Percentiles rank a stretch among this genome's conserved stretches.
Evolutionary conservation across 2,113 vertebrate genomes (phyloP).

Genomic region (Ptilorrhoa leucosticta): DNA sequence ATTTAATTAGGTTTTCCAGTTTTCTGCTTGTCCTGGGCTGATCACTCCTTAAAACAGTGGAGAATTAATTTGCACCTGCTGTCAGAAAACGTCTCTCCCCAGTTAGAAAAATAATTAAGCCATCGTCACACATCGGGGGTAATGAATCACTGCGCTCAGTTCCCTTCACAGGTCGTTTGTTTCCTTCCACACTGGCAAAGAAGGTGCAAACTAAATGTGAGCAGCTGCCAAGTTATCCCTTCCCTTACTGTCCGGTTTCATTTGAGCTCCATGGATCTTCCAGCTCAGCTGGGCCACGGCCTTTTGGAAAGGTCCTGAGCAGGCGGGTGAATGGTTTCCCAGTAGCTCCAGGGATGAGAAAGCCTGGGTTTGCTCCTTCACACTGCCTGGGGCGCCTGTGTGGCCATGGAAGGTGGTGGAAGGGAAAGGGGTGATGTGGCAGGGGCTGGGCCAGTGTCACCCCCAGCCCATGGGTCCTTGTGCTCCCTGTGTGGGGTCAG

Average conservation of each 20-base stretch:
- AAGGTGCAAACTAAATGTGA: slow-evolving; percentile 55
- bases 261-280: background rate
- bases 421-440: background rate
- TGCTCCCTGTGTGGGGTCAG: background rate
- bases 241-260: background rate
- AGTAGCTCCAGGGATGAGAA: background rate
- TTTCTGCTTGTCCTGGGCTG: slow-evolving; percentile 75
- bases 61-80: slow-evolving; percentile 85
- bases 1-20: slow-evolving; percentile 81
- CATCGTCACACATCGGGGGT: slow-evolving; percentile 80
- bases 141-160: slow-evolving; percentile 71
- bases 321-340: background rate
- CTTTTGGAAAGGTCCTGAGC: background rate
- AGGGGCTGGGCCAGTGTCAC: background rate
- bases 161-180: slow-evolving; percentile 75
- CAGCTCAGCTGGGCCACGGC: background rate
- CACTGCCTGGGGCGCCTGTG: rapidly evolving
- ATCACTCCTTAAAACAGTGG: slow-evolving; percentile 70
- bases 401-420: background rate
- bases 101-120: slow-evolving; percentile 80
- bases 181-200: slow-evolving; percentile 63
- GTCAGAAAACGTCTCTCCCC: slow-evolving; percentile 74
- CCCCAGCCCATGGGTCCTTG: rapidly evolving
- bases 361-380: background rate
- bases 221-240: slow-evolving; percentile 9